A percentile compares a stretch with the other conserved stretches of the same genome.
These are phyloP conservation scores for Cheilosia vulpina DNA, from an alignment of 2,888 invertebrate genomes.

Conservation along the genomic window DNA sequence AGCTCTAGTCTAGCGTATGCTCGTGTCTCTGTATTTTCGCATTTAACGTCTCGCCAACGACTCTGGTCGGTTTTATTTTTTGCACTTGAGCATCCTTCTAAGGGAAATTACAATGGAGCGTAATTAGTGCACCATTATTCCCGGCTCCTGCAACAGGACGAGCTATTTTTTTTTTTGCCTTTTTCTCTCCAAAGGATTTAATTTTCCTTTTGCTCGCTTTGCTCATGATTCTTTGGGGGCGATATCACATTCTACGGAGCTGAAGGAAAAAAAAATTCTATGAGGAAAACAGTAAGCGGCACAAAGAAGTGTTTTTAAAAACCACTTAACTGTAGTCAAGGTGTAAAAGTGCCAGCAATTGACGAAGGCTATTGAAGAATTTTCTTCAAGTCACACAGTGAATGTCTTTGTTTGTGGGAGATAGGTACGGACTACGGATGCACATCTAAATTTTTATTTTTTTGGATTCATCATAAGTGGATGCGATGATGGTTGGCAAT, in stretches of 20 bases:
- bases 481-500: not conserved
- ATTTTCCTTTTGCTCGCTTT: not conserved
- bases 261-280: not conserved
- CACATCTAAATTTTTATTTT: too few relatives aligned
- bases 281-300: not conserved
- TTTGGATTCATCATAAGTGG: too few relatives aligned
- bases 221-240: conserved; percentile 2
- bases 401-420: not conserved
- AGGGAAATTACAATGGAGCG: conserved; percentile 49
- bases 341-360: conserved; percentile 26
- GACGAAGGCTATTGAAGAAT: conserved; percentile 6
- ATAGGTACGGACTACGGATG: conserved; percentile 3
- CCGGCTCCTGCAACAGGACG: conserved; percentile 47
- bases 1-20: conserved; percentile 1
- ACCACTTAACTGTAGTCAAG: conserved; percentile 41
- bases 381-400: conserved; percentile 10
- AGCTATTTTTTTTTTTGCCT: not conserved
- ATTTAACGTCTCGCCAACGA: not conserved
- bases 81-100: conserved; percentile 30
- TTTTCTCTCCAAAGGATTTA: not conserved
- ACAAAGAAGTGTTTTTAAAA: conserved; percentile 48
- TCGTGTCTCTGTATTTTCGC: not conserved
- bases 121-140: conserved; percentile 67
- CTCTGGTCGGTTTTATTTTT: conserved; percentile 11
- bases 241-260: conserved; percentile 5